Evolutionary conservation across 2,888 invertebrate genomes (phyloP), one percentile per base, ranked within the genome.

Genomic region (Kryphioiulus occultus): DNA sequence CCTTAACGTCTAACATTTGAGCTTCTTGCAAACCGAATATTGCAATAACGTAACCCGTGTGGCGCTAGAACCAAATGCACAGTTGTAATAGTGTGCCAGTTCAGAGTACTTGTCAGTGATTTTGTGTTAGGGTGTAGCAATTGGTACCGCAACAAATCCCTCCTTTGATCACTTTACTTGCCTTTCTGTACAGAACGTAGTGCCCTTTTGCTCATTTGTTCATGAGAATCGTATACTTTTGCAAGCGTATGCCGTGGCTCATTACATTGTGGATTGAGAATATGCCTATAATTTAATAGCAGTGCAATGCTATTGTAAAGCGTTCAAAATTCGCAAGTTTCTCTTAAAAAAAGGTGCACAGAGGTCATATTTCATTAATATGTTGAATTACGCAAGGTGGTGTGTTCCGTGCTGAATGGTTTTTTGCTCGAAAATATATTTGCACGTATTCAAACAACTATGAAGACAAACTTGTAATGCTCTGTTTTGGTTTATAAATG

Each of bases 181-280:
- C 78, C 78, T 78, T 78, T 78, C 26, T 78, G 78, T 78, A 78
- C 78, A 78, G 78, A 26, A 68, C 26, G 22, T 68, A 68, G 68
- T 68, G 68, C 68, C 68, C 68, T 68, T 10, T 68, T 78, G 78
- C 78, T 78, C 78, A 78, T 78, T 78, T 78, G 15, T 78, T 78
- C 30, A 4, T 78, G 78, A 78, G 26, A 68, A 68, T 10, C 26
- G 26, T 68, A 68, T 68, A 68, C 68, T 68, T 68, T 22, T 26
- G n/a, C 17, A 53, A 53, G 4, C 19, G 19, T 59, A 59, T 30
- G 5, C 17, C 30, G 17, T 68, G 26, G 22, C 68, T 22, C 68
- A 22, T 26, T 26, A 26, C 22, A 68, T 22, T 68, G 26, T 22
- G 26, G 26, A 12, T 22, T 68, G 12, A 12, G 68, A 22, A 68